phyloP scores from a whole-genome alignment of 1,140 invertebrate genomes.

The Drosophila ficusphila region DNA sequence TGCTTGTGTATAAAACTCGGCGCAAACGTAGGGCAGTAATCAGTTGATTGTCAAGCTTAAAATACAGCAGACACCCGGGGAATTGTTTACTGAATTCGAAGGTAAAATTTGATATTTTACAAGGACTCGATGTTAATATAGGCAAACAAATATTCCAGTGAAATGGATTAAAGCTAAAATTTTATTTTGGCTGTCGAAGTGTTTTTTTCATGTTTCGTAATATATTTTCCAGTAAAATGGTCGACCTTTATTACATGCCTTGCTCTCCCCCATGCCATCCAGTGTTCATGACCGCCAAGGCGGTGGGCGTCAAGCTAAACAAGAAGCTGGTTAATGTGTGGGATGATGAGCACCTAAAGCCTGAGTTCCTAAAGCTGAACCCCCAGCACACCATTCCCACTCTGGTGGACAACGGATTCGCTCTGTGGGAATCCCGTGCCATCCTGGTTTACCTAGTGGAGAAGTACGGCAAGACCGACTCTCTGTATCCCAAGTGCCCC shows the following conservation, averaged over 20 bases:
- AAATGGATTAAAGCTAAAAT: too few species aligned
- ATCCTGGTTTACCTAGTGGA: slow-evolving; percentile 89
- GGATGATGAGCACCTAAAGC: slow-evolving; percentile 88
- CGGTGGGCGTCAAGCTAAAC: slow-evolving; percentile 90
- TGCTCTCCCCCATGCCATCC: slow-evolving; percentile 89
- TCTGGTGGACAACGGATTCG: slow-evolving; percentile 88
- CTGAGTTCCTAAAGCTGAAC: slow-evolving; percentile 89
- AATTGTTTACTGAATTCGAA: too few species aligned
- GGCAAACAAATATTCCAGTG: too few species aligned
- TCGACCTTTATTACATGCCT: slow-evolving; percentile 88
- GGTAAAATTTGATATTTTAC: too few species aligned
- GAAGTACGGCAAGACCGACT: slow-evolving; percentile 89
- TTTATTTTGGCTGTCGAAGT: too few species aligned
- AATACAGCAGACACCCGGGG: too few species aligned
- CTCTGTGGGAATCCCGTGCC: slow-evolving; percentile 89
- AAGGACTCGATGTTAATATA: too few species aligned
- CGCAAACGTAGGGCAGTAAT: too few species aligned
- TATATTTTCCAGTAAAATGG: slow-evolving; percentile 62
- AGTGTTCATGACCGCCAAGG: slow-evolving; percentile 88
- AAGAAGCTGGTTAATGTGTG: slow-evolving; percentile 88
- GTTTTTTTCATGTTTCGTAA: too few species aligned
- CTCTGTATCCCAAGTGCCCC: slow-evolving; percentile 89
- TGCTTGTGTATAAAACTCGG: too few species aligned
- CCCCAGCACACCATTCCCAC: slow-evolving; percentile 88
- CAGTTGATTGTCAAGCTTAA: too few species aligned